Conservation (phyloP, 2,113 vertebrate genomes). For the Okapia johnstoni region DNA sequence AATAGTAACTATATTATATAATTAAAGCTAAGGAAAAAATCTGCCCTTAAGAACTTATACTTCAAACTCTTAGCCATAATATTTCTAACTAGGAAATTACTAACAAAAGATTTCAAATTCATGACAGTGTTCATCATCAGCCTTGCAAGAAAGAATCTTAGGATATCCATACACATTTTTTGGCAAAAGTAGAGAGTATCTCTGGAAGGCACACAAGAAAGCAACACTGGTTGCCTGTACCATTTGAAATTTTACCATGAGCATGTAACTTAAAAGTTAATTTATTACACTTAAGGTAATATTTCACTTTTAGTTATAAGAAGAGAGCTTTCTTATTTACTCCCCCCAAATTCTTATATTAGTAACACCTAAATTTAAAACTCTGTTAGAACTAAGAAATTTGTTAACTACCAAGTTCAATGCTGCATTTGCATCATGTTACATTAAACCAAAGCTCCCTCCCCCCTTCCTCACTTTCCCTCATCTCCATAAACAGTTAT, state of each 20-base stretch:
- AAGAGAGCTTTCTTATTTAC: constrained; percentile 1
- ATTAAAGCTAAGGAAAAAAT: neutral
- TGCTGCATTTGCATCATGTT: neutral
- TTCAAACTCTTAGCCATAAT: neutral
- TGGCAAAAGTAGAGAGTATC: neutral
- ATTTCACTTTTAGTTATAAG: neutral
- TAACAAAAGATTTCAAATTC: constrained; percentile 13
- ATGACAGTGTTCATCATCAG: neutral
- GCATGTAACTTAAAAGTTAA: neutral
- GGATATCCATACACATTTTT: neutral
- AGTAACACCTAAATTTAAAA: neutral
- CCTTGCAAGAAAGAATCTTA: neutral
- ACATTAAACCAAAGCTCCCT: neutral
- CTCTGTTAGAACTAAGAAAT: neutral
- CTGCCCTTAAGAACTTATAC: neutral
- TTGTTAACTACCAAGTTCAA: neutral
- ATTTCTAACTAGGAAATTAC: neutral
- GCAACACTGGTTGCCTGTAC: neutral
- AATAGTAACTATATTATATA: neutral
- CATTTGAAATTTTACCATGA: neutral
- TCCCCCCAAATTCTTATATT: neutral
- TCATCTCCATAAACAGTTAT: neutral
- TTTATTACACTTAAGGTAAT: neutral
- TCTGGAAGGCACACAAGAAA: neutral
- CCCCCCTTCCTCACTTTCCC: neutral